These are phyloP conservation scores for Cinara cedri DNA, from an alignment of 2,888 invertebrate genomes.

Conservation along the genomic window DNA sequence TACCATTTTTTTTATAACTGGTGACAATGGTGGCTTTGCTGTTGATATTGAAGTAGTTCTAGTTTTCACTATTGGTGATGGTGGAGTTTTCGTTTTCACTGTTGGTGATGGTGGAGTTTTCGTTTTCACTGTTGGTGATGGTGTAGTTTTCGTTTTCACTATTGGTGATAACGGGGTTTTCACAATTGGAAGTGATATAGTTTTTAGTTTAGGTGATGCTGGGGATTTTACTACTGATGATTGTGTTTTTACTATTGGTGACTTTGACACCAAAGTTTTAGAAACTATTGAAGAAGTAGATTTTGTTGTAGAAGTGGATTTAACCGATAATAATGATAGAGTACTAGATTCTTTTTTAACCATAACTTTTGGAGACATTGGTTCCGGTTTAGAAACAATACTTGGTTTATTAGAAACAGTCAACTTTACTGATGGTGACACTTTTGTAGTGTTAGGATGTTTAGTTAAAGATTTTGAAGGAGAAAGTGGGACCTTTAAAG, in stretches of 20 bases:
- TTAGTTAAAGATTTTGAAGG: slow-evolving; percentile 19
- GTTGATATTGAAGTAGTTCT: not conserved
- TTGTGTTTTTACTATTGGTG: not conserved
- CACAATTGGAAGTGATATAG: not conserved
- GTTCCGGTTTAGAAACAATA: slow-evolving; percentile 3
- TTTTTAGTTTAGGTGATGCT: not conserved
- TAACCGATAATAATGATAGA: slow-evolving; percentile 7
- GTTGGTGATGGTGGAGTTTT: slow-evolving; percentile 3
- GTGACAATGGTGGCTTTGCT: slow-evolving; percentile 17
- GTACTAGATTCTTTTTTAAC: slow-evolving; percentile 42
- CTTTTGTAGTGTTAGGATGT: slow-evolving; percentile 4
- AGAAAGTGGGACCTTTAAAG: slow-evolving; percentile 22
- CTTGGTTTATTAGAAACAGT: not conserved
- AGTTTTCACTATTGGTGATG: slow-evolving; percentile 21
- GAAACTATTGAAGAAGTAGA: slow-evolving; percentile 20
- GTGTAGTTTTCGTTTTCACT: slow-evolving; percentile 13
- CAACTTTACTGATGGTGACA: not conserved
- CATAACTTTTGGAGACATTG: slow-evolving; percentile 24
- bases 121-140: not conserved
- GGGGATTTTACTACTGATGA: slow-evolving; percentile 22
- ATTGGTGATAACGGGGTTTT: not conserved
- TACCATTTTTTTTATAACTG: slow-evolving; percentile 11
- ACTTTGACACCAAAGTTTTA: not conserved
- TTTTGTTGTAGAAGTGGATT: slow-evolving; percentile 26
- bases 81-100: slow-evolving; percentile 7